These are phyloP conservation scores for Telenomus remus DNA, from an alignment of 1,140 invertebrate genomes.

Conservation along the genomic window DNA sequence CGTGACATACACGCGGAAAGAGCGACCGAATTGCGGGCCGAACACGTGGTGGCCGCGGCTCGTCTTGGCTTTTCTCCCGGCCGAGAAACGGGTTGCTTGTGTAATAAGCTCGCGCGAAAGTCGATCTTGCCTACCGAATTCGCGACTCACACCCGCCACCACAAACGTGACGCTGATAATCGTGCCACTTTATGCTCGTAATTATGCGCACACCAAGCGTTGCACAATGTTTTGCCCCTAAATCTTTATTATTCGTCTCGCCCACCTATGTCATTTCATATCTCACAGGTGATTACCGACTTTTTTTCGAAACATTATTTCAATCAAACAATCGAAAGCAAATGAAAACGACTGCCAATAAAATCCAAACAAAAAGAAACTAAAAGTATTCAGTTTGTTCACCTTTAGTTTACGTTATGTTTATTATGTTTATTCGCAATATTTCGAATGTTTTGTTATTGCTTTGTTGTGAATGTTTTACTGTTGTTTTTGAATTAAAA, in stretches of 20 bases:
- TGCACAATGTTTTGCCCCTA: constrained; percentile 27
- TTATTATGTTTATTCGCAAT: no score
- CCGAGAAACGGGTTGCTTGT: constrained; percentile 67
- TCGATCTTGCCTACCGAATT: constrained; percentile 52
- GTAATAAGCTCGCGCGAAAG: constrained; percentile 66
- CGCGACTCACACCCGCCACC: constrained; percentile 34
- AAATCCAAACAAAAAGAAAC: no score
- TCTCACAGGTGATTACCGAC: not conserved
- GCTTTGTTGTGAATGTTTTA: no score
- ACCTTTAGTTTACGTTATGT: no score
- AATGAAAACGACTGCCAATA: no score
- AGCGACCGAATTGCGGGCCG: constrained; percentile 17
- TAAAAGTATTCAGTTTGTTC: no score
- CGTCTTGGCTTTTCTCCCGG: constrained; percentile 43
- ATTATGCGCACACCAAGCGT: constrained; percentile 15
- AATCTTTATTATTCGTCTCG: constrained; percentile 2
- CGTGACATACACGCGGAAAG: constrained; percentile 19
- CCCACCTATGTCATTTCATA: constrained; percentile 8
- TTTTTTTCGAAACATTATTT: no score
- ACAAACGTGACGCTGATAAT: constrained; percentile 42
- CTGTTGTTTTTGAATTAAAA: no score
- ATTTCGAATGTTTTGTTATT: no score
- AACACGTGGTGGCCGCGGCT: constrained; percentile 32
- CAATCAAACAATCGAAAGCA: no score
- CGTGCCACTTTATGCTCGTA: constrained; percentile 10